Evolutionary conservation across 2,888 invertebrate species (phyloP), one percentile per base, ranked within the genome.

Genomic region (Heteropelma amictum): DNA sequence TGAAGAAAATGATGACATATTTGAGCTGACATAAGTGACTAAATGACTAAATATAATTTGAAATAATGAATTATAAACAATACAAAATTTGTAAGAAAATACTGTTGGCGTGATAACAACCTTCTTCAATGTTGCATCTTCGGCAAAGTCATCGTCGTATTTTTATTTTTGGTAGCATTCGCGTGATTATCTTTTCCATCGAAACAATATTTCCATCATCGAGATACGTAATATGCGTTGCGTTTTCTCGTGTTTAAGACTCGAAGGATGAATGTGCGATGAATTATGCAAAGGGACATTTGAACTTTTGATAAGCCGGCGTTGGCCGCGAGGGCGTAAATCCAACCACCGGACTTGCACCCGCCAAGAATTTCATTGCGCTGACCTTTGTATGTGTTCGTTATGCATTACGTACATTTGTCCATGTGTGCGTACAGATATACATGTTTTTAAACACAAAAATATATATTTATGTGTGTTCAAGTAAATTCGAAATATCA

Each of bases 251-350:
- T 33, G 60, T 40, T 68, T 21, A n/a, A n/a, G 65, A 54, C 70
- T 58, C 75, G 64, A 79, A 80, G 77, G 79, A 84, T 78, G 76
- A 79, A 83, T 81, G 81, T 63, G 60, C 75, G 73, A 84, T 85
- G 84, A 80, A 84, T 85, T 80, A 84, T 84, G 83, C 84, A 85
- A 79, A 72, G 67, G 78, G 76, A 81, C 81, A 77, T 85, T 85
- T 85, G 84, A 85, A 85, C 85, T 85, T 85, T 85, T 84, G 85
- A 85, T 85, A 85, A 84, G 79, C 79, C 58, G 72, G 71, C 56
- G 53, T 72, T n/a, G 38, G 47, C 30, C 67, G 74, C 67, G 74
- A 77, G 69, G 58, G 65, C 76, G 79, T 79, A 79, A 80, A 79
- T 79, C 68, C 51, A 63, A 49, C 40, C 53, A 54, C 14, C 76